Percentiles rank a stretch among this genome's conserved stretches.
Evolutionary conservation across 1,140 invertebrate species (phyloP).

Genomic region (Pogonomyrmex barbatus): DNA sequence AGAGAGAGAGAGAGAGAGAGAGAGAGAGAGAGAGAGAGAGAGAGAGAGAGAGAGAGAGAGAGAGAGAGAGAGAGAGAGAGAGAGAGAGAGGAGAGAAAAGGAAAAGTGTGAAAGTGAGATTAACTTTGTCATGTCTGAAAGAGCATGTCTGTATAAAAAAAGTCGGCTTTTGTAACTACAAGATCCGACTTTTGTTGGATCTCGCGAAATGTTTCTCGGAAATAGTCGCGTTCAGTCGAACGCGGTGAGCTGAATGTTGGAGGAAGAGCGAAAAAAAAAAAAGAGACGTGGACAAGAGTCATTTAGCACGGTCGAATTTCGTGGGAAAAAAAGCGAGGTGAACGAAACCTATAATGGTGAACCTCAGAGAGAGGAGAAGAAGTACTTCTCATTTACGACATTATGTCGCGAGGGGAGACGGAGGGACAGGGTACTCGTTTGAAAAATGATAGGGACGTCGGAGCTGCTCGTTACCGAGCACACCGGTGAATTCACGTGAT

Average conservation of each 20-base stretch:
- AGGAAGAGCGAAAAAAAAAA: neutral
- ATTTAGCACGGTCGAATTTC: slow-evolving; percentile 11
- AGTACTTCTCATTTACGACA: slow-evolving; percentile 19
- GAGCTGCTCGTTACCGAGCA: neutral
- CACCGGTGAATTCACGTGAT: slow-evolving; percentile 5
- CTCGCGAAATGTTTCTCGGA: neutral
- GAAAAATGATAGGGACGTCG: slow-evolving; percentile 10
- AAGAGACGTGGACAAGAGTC: neutral
- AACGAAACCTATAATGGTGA: neutral
- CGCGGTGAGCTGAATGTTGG: neutral
- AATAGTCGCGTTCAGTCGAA: neutral
- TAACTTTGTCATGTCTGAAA: neutral
- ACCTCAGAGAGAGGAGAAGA: neutral
- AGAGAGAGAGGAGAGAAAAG: neutral
- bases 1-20: neutral
- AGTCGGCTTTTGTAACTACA: neutral
- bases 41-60: neutral
- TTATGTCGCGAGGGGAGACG: neutral
- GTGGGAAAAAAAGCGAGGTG: neutral
- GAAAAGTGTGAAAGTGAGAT: neutral
- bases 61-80: neutral
- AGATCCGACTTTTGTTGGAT: neutral
- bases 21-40: neutral
- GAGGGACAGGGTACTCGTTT: neutral
- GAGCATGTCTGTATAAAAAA: neutral